Percentiles rank a stretch among this genome's conserved stretches.
Evolutionary conservation across 1,140 invertebrate genomes (phyloP).

Genomic region (Musca domestica): DNA sequence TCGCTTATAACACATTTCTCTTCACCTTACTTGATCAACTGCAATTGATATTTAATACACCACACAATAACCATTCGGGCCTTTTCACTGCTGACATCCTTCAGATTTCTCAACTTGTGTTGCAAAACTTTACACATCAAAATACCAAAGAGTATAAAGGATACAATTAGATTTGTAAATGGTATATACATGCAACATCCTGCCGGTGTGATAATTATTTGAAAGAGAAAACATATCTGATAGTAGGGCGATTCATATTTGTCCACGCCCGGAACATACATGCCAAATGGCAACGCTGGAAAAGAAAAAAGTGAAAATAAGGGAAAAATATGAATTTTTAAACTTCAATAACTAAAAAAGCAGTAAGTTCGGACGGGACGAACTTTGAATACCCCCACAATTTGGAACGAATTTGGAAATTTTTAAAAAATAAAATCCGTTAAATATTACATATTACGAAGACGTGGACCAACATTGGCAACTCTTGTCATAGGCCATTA

Average conservation of each 20-base stretch:
- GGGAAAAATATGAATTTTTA: too few relatives aligned
- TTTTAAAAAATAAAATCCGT: too few relatives aligned
- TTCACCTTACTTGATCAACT: slow-evolving; percentile 34
- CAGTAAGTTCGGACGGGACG: too few relatives aligned
- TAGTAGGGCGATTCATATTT: slow-evolving; percentile 44
- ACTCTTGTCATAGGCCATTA: too few relatives aligned
- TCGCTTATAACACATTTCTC: neutral
- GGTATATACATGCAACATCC: slow-evolving; percentile 51
- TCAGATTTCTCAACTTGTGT: slow-evolving; percentile 35
- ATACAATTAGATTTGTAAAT: slow-evolving; percentile 44
- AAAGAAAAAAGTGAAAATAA: neutral
- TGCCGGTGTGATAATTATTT: slow-evolving; percentile 46
- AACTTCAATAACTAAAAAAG: too few relatives aligned
- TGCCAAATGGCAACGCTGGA: slow-evolving; percentile 46
- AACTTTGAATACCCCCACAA: too few relatives aligned
- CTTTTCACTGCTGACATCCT: slow-evolving; percentile 20
- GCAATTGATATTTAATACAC: slow-evolving; percentile 43
- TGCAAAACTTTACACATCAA: slow-evolving; percentile 43
- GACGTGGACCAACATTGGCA: too few relatives aligned
- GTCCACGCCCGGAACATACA: slow-evolving; percentile 40
- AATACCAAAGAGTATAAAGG: slow-evolving; percentile 44
- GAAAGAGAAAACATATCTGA: slow-evolving; percentile 43
- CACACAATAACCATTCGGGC: slow-evolving; percentile 34
- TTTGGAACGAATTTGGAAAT: too few relatives aligned
- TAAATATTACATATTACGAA: too few relatives aligned